These are phyloP conservation scores for Tyria jacobaeae DNA, from an alignment of 2,888 invertebrate genomes.

Conservation along the genomic window DNA sequence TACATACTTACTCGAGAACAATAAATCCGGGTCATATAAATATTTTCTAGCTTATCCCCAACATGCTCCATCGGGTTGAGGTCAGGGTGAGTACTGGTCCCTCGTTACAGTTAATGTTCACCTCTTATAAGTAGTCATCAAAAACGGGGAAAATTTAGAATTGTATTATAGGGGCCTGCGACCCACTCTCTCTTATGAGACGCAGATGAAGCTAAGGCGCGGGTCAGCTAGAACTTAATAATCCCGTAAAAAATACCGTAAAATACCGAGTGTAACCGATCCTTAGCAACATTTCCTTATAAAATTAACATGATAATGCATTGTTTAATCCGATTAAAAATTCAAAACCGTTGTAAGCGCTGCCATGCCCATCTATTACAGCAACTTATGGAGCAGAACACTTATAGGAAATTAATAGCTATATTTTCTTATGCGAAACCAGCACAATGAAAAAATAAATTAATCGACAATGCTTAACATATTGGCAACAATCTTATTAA, in stretches of 20 bases:
- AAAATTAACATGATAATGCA: constrained; percentile 14
- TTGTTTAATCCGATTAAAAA: constrained; percentile 14
- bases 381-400: constrained; percentile 20
- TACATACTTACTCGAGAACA: too few relatives aligned
- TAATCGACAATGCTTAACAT: neutral
- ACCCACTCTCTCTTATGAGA: too few relatives aligned
- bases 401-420: constrained; percentile 14
- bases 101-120: too few relatives aligned
- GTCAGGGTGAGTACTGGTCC: too few relatives aligned
- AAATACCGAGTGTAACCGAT: neutral
- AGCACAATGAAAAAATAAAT: neutral
- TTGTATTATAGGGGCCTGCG: too few relatives aligned
- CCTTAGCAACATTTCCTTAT: constrained; percentile 1
- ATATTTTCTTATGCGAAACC: constrained; percentile 14
- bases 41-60: too few relatives aligned
- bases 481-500: neutral
- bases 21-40: too few relatives aligned
- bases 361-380: constrained; percentile 9
- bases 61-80: too few relatives aligned
- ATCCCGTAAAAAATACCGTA: neutral
- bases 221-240: too few relatives aligned
- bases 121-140: too few relatives aligned
- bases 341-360: constrained; percentile 14
- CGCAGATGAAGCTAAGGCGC: too few relatives aligned
- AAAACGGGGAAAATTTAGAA: too few relatives aligned